Conservation (phyloP, 2,113 vertebrate species). For the Anarrhichthys ocellatus region DNA sequence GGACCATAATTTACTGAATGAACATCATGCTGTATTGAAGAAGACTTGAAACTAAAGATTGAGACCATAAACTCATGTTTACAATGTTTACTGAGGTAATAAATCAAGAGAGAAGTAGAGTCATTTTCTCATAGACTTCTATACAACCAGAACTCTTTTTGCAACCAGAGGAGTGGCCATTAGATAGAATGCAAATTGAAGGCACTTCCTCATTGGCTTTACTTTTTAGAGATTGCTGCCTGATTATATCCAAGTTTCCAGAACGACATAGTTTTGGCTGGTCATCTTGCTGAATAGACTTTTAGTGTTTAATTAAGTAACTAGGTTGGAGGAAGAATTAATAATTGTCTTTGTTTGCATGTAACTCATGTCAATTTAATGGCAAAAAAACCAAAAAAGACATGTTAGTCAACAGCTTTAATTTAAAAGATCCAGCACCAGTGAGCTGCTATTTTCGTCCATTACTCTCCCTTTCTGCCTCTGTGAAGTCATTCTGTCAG, state of each 20-base stretch:
- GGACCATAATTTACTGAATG: too few relatives aligned
- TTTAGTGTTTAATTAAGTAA: neutral
- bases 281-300: neutral
- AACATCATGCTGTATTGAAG: too few relatives aligned
- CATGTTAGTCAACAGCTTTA: neutral
- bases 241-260: neutral
- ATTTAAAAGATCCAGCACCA: neutral
- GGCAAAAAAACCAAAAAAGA: neutral
- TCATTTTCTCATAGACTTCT: neutral
- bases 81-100: too few relatives aligned
- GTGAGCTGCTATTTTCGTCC: neutral
- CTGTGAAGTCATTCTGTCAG: slow-evolving; percentile 28
- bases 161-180: too few relatives aligned
- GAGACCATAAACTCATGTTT: too few relatives aligned
- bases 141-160: too few relatives aligned
- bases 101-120: too few relatives aligned
- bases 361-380: neutral
- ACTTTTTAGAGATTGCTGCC: too few relatives aligned
- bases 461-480: slow-evolving; percentile 20
- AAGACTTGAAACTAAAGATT: too few relatives aligned
- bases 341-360: neutral
- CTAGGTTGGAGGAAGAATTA: neutral
- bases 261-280: neutral
- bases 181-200: too few relatives aligned
- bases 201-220: too few relatives aligned